Evolutionary conservation across 2,888 invertebrate genomes (phyloP), one percentile per base, ranked within the genome.

Genomic region (Listrodromus nycthemerus): DNA sequence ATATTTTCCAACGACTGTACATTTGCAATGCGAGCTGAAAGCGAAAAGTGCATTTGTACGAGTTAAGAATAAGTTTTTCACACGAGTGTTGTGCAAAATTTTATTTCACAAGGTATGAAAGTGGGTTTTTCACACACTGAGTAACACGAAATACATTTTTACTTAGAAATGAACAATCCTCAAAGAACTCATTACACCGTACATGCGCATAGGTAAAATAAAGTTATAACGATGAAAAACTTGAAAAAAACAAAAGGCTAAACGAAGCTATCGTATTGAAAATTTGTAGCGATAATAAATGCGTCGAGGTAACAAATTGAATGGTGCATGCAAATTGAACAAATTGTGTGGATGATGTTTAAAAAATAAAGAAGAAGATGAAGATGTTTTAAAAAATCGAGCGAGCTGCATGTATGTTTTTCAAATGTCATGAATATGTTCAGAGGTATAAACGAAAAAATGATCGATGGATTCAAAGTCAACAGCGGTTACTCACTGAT

Each of bases 401-500:
- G 52, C 55, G 77, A 77, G 55, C 55, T 77, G 77, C 67, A 67
- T 1, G 24, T 65, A n/a, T 63, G 33, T 76, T 76, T 50, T 50
- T 50, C 19, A 7, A 24, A 16, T 27, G 30, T 8, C 3, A 8
- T 4, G 8, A 61, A n/a, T 21, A 27, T 33, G 8, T 37, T 24
- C 19, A 30, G n/a, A 71, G 7, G 19, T 67, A 21, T 4, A 4
- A 52, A 58, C 19, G 27, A n/a, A 69, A 30, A 37, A 58, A 21
- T 27, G 33, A 61, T 52, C 16, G 50, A 78, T 37, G 55, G 45
- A 61, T 67, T 24, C 48, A 16, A 67, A 19, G 5, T 52, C 7
- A 21, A 27, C 16, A 4, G 55, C 16, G n/a, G 63, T 87, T 95
- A 97, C 97, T 97, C 95, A 97, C 97, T 97, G 94, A 97, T 97